Evolutionary conservation across 2,113 vertebrate species (phyloP).

Genomic region (Catharus bicknelli): DNA sequence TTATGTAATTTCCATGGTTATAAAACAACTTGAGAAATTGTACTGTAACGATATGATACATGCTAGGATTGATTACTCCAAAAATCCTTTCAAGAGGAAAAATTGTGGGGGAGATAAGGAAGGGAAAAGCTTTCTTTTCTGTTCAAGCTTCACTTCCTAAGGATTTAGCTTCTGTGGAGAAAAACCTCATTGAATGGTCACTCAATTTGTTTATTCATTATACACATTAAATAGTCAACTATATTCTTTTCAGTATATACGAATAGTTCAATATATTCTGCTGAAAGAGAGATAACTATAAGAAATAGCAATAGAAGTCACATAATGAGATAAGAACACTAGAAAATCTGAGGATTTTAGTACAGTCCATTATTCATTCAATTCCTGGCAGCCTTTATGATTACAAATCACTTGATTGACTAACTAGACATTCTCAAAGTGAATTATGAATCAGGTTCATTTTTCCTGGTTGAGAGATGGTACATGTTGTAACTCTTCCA

Average conservation of each 20-base stretch:
- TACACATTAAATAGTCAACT: slow-evolving; percentile 50
- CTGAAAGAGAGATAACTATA: slow-evolving; percentile 66
- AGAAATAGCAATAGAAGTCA: slow-evolving; percentile 83
- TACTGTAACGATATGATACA: slow-evolving; percentile 48
- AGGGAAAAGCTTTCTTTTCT: slow-evolving; percentile 1
- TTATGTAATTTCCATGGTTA: slow-evolving; percentile 54
- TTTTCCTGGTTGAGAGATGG: slow-evolving; percentile 78
- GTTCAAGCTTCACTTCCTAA: neutral
- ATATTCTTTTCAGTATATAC: slow-evolving; percentile 62
- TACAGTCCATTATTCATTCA: slow-evolving; percentile 91
- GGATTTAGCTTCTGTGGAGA: neutral
- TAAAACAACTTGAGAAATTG: slow-evolving; percentile 63
- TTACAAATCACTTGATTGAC: slow-evolving; percentile 99
- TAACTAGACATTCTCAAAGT: slow-evolving; percentile 91
- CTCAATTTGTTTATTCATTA: slow-evolving; percentile 47
- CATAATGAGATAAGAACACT: slow-evolving; percentile 85
- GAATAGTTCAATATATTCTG: slow-evolving; percentile 70
- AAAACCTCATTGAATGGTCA: slow-evolving; percentile 32
- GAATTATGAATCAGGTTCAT: slow-evolving; percentile 88
- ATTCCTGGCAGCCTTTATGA: slow-evolving; percentile 93
- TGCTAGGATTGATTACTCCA: slow-evolving; percentile 43
- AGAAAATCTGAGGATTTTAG: slow-evolving; percentile 89
- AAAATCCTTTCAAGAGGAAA: slow-evolving; percentile 51
- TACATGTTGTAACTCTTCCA: slow-evolving; percentile 75
- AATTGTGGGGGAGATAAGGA: neutral